Conservation (phyloP, 2,113 vertebrate species). For the Enhydra lutris region DNA sequence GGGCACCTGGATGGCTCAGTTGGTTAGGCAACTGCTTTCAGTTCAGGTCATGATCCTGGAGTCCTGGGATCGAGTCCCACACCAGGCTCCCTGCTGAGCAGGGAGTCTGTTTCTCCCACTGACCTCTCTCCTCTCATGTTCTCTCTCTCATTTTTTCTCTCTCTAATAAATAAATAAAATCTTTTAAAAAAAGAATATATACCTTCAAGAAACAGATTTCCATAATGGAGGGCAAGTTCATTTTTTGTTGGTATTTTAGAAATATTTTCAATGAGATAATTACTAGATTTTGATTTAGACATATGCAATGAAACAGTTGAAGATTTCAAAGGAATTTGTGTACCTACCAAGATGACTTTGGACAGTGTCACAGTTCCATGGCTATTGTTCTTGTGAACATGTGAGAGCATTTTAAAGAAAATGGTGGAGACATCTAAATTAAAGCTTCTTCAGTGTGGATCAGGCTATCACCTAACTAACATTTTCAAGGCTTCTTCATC, state of each 20-base stretch:
- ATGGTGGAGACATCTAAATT: conserved; percentile 78
- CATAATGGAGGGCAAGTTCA: background rate
- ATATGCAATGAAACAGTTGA: conserved; percentile 49
- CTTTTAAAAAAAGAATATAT: background rate
- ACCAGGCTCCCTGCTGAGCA: too few species aligned
- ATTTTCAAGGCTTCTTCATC: conserved; percentile 81
- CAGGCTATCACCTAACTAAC: conserved; percentile 80
- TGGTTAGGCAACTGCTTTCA: too few species aligned
- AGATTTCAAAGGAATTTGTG: conserved; percentile 71
- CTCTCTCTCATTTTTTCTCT: too few species aligned
- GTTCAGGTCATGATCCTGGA: too few species aligned
- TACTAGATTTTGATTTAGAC: conserved; percentile 61
- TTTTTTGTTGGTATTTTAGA: conserved; percentile 64
- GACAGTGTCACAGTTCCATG: conserved; percentile 70
- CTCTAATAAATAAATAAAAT: too few species aligned
- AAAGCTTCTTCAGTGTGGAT: conserved; percentile 81
- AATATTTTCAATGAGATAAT: conserved; percentile 64
- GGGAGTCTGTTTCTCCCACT: too few species aligned
- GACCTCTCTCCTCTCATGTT: too few species aligned
- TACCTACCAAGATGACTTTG: conserved; percentile 70
- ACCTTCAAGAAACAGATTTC: conserved; percentile 42
- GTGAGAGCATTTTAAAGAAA: conserved; percentile 75
- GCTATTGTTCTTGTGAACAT: conserved; percentile 73
- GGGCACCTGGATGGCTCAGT: too few species aligned
- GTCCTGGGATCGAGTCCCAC: too few species aligned